phyloP scores from a whole-genome alignment of 1,140 invertebrate genomes.

The Drosophila sproati region DNA sequence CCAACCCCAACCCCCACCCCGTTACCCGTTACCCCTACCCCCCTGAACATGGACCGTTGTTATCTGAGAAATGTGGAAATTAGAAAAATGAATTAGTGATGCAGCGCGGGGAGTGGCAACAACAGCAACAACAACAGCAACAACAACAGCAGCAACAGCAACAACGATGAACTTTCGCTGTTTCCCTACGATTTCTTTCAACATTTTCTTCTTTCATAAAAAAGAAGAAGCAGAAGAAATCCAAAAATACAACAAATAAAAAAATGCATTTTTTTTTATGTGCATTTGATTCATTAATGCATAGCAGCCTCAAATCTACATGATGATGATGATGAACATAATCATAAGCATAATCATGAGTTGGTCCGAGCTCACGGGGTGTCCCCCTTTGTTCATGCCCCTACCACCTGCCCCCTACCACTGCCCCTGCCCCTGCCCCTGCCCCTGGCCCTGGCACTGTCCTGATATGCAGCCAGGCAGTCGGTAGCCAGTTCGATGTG shows the following conservation, averaged over 20 bases:
- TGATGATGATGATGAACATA: conserved; percentile 4
- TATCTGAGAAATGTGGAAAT: conserved; percentile 71
- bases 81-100: conserved; percentile 78
- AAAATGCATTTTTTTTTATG: conserved; percentile 3
- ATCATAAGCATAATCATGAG: not conserved
- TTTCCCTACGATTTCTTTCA: conserved; percentile 46
- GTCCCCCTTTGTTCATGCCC: not conserved
- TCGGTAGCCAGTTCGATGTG: conserved; percentile 78
- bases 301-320: not conserved
- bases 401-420: not conserved
- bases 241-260: conserved; percentile 36
- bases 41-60: conserved; percentile 23
- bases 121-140: not conserved
- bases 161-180: conserved; percentile 33
- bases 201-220: conserved; percentile 71
- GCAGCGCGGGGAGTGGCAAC: conserved; percentile 10
- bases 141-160: not conserved
- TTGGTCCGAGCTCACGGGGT: conserved; percentile 1
- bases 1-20: conserved; percentile 20
- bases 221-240: conserved; percentile 19
- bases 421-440: not conserved
- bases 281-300: conserved; percentile 43
- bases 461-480: conserved; percentile 13
- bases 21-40: not conserved
- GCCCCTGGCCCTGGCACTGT: not conserved